Evolutionary conservation across 2,888 invertebrate species (phyloP), one percentile per base, ranked within the genome.

Genomic region (Athalia cordata): DNA sequence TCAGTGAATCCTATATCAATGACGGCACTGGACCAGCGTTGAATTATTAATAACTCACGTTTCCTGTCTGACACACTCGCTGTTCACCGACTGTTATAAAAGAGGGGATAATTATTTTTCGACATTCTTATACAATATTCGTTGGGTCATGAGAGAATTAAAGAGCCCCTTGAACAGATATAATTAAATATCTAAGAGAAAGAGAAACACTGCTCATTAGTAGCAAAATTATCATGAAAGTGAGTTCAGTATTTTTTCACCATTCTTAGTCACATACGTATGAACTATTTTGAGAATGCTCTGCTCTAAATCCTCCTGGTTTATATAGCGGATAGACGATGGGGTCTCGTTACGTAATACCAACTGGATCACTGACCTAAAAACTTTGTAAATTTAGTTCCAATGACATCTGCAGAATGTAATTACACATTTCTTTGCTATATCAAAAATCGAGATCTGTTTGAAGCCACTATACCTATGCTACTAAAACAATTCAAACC

Each of bases 211-310:
- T 68, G 59, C 67, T 45, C 68, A 55, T 59, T 77, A 70, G 70
- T 77, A 77, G 29, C 29, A 29, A 29, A 77, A 45, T 15, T 79
- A 79, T 76, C 79, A 79, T 79, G 79, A 79, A 76, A 68, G 79
- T 79, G 66, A 79, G 79, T 79, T 45, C 11, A 61, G 0, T 77
- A 13, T 62, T 11, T 70, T 64, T 62, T 66, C 13, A 43, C 11
- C 5, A 50, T 76, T 64, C 29, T 64, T 75, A n/a, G 61, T 62
- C 43, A 62, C 4, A 78, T 43, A 49, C 80, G 75, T 77, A 82
- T 29, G 29, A 86, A 88, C 87, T 89, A 88, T 89, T 89, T 89
- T 88, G 86, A 88, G 88, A 89, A 86, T 57, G 52, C 83, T 82
- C 80, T 81, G 84, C 84, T 86, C 86, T 83, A 86, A 83, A 87